Evolutionary conservation across 2,113 vertebrate genomes (phyloP).

Genomic region (Paradoxurus hermaphroditus): DNA sequence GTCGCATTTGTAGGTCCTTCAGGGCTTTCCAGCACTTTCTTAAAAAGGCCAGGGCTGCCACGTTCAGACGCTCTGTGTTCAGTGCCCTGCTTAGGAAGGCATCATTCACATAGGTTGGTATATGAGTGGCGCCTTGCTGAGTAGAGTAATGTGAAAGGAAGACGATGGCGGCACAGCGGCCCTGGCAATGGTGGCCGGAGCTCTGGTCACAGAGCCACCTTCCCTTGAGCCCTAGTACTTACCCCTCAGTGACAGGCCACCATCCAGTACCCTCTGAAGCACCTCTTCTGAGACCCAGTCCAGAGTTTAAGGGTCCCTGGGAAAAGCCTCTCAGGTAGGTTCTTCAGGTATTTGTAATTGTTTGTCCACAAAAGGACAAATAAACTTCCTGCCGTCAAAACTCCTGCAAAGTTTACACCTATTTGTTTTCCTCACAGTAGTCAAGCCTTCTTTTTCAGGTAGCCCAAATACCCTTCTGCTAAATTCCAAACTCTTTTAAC

Average conservation of each 20-base stretch:
- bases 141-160: background rate
- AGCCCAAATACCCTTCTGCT: background rate
- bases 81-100: constrained; percentile 1
- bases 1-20: background rate
- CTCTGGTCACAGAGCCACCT: background rate
- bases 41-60: background rate
- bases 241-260: background rate
- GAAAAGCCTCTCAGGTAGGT: background rate
- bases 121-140: background rate
- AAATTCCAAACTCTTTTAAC: background rate
- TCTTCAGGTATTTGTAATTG: background rate
- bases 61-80: background rate
- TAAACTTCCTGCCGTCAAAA: background rate
- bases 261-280: background rate
- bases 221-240: background rate
- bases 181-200: background rate
- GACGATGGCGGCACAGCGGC: background rate
- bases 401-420: background rate
- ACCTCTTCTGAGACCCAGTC: background rate
- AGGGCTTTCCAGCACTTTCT: background rate
- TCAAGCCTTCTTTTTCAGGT: background rate
- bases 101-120: background rate
- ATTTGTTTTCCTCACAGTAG: background rate
- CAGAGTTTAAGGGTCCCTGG: background rate
- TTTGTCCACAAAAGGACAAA: background rate